A percentile compares a stretch with the other conserved stretches of the same genome.
These are phyloP conservation scores for Helostoma temminkii DNA, from an alignment of 2,797 vertebrate species.

Conservation along the genomic window DNA sequence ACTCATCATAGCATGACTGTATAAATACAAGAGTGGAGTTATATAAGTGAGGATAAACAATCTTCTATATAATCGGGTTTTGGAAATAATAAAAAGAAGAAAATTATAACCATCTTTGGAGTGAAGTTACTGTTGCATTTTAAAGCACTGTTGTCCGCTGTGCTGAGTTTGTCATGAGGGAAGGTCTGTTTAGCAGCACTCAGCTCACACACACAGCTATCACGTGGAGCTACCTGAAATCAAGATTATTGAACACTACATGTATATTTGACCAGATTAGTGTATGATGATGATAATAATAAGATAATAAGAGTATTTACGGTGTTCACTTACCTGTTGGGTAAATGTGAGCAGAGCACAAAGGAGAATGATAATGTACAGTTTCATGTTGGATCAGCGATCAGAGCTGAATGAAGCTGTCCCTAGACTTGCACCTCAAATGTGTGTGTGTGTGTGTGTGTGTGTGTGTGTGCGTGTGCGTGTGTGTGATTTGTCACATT, in stretches of 20 bases:
- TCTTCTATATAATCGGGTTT: too few relatives aligned
- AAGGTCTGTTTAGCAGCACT: constrained; percentile 58
- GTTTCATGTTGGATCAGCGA: constrained; percentile 53
- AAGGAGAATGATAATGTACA: constrained; percentile 25
- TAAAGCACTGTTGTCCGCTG: constrained; percentile 16
- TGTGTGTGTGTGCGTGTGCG: too few relatives aligned
- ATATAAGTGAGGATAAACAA: too few relatives aligned
- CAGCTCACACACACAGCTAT: constrained; percentile 75
- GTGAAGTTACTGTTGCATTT: constrained; percentile 66
- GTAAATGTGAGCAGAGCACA: constrained; percentile 50
- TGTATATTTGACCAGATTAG: too few relatives aligned
- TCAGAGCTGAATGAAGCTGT: constrained; percentile 1
- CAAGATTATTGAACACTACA: background rate
- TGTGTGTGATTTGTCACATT: too few relatives aligned
- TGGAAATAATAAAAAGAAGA: too few relatives aligned
- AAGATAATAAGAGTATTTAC: too few relatives aligned
- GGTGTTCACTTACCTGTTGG: constrained; percentile 62
- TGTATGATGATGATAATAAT: too few relatives aligned
- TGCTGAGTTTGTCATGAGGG: constrained; percentile 65
- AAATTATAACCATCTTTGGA: constrained; percentile 67
- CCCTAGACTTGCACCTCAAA: background rate
- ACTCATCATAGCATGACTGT: background rate
- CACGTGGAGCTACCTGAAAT: constrained; percentile 28
- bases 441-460: too few relatives aligned
- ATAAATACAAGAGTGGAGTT: rapidly evolving